Evolutionary conservation across 2,888 invertebrate genomes (phyloP), one percentile per base, ranked within the genome.

Genomic region (Agrochola lota): DNA sequence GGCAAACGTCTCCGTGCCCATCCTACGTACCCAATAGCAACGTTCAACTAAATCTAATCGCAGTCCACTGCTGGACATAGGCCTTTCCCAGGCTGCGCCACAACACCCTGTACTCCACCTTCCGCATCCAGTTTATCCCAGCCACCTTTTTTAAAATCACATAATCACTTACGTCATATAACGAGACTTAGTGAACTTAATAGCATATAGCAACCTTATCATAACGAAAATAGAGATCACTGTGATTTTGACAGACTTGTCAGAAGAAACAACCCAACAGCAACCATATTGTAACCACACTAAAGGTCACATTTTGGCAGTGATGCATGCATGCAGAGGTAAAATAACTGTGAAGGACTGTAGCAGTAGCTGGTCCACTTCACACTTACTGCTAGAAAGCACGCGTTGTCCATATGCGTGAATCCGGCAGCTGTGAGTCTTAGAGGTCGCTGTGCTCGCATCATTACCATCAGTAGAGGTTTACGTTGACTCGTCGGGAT

Each of bases 401-500:
- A 97, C 40, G 92, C 93, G 83, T 95, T 96, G 87, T 97, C 95
- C 93, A 97, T 95, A 72, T 94, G 90, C 7, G 96, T 92, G 85
- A 97, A 97, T 0, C 97, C 96, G 0, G 96, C 97, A 0, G 97
- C 97, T 0, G 95, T 94, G 9, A 97, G 93, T 0, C 93, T 91
- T 0, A 96, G 90, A 0, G 96, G 96, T 0, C 94, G 91, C 85
- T 97, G 97, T 0, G 97, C 95, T 23, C 97, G 89, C 91, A 95
- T 92, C 94, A 96, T 96, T 83, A 93, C 93, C 85, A 96, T 80
- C 59, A 94, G 74, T 35, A 97, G 90, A 57, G 92, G 85, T 0
- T 90, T 87, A 0, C 95, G 95, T 5, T 92, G 91, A 2, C 91
- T 91, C 1, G 92, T 85, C 20, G 95, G 88, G 92, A 95, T 92